A percentile compares a stretch with the other conserved stretches of the same genome.
phyloP scores from a whole-genome alignment of 2,797 vertebrate species.

The Parauchenoglanis punctatus region DNA sequence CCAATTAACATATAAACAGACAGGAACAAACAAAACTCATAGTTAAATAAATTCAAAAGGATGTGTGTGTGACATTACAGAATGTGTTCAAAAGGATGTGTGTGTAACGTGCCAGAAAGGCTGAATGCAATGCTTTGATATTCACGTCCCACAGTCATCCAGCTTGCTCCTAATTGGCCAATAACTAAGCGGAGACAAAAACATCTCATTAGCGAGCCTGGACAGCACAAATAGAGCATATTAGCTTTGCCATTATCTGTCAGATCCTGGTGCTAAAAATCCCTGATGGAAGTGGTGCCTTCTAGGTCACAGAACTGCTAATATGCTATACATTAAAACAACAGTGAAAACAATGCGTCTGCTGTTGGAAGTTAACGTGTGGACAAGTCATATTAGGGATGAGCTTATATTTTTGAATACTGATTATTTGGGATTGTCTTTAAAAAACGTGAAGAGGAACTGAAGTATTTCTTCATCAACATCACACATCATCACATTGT shows the following conservation, averaged over 20 bases:
- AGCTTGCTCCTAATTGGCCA: constrained; percentile 50
- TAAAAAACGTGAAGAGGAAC: background rate
- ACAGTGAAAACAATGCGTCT: background rate
- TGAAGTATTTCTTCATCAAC: background rate
- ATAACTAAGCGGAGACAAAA: constrained; percentile 57
- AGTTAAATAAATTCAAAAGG: constrained; percentile 17
- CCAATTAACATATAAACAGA: constrained; percentile 14
- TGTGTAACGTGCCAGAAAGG: constrained; percentile 22
- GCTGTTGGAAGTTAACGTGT: background rate
- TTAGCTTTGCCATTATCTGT: constrained; percentile 32
- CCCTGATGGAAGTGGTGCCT: constrained; percentile 33
- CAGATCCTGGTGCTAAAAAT: constrained; percentile 46
- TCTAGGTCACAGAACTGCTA: constrained; percentile 5
- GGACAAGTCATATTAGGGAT: background rate
- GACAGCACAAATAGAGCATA: constrained; percentile 34
- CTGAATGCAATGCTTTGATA: constrained; percentile 48
- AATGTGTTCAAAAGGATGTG: constrained; percentile 4
- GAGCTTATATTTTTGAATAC: background rate
- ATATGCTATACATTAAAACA: background rate
- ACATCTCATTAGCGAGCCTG: constrained; percentile 51
- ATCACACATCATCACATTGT: background rate
- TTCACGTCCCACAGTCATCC: constrained; percentile 43
- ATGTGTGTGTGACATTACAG: constrained; percentile 21
- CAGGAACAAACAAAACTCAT: constrained; percentile 10
- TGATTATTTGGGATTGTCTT: background rate